Evolutionary conservation across 2,113 vertebrate species (phyloP), one percentile per base, ranked within the genome.

Genomic region (Aptenodytes patagonicus): DNA sequence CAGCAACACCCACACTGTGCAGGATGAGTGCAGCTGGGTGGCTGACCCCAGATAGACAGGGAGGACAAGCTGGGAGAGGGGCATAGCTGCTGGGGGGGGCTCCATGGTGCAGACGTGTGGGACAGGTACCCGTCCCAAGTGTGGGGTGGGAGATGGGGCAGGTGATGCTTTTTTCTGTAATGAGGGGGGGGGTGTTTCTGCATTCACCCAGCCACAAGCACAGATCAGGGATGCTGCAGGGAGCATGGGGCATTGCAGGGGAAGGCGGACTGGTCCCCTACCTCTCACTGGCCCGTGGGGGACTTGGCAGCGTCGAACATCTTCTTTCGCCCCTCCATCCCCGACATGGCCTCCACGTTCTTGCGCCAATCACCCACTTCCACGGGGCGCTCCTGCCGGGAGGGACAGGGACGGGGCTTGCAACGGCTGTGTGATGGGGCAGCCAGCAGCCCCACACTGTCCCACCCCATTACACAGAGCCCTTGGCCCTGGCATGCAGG

Each of bases 321-420:
- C 98, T 99, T 99, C 98, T 99, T 99, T 60, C 99, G 97, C 21
- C 99, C 99, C 93, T 99, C 99, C 99, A 99, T 99, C 38, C 99
- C 99, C 0, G 99, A 99, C 99, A 99, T 99, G 97, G 99, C 99
- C 81, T 99, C 99, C 95, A 99, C 99, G 0, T 99, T 99, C 98
- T 99, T 99, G 94, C 99, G 98, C 99, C 99, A 99, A 96, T 99
- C 99, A 0, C 99, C 99, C 95, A 99, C 99, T 95, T 99, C 99
- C 71, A 98, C 99, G 0, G 99, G 99, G 69, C 99, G 98, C 60
- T 99, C 99, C 99, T 99, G 92, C 20, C 17, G 0, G 25, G 69
- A 36, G 22, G 58, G n/a, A n/a, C 3, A 10, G 65, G 71, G 6
- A 55, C 26, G 0, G 3, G 24, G 60, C 8, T 26, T 24, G 8